Base-by-base conservation (phyloP, 2,888 invertebrate genomes). In the Melitaea athalia region DNA sequence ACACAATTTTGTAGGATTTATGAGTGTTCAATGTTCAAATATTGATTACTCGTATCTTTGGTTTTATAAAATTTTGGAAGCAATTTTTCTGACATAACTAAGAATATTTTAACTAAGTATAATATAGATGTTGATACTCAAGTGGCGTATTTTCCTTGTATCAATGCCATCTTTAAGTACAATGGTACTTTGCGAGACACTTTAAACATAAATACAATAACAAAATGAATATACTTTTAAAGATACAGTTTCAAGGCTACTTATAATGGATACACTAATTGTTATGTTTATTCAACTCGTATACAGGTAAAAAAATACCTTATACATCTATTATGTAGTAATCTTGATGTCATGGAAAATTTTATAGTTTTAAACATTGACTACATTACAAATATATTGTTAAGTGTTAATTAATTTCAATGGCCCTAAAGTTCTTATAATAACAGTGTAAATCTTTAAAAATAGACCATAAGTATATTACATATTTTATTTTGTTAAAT, bases 251-350 rank as follows among this genome's bases (percentile, higher is more conserved):
- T 68, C 63, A 70, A 70, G 70, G 70, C 47, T 64, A 62, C 68
- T 68, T 60, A 62, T 63, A 64, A 62, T 47, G 31, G 47, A 15
- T 68, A 53, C 47, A 59, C 64, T 65, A 70, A 70, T 65, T 63
- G 55, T 57, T 24, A 7, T 47, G 50, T 62, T 52, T 42, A 59
- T 43, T 15, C 45, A 55, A 15, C 17, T 31, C 43, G 15, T 55
- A 17, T n/a, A 31, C 50, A 61, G 31, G n/a, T 14, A 33, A 31
- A 14, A 17, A 62, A 33, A 11, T 63, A 66, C 63, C 67, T 67
- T 63, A 60, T 55, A 61, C 61, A 45, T 60, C 31, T 60, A 42
- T n/a, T 15, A n/a, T n/a, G n/a, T n/a, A 57, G 15, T 42, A 42
- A 42, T n/a, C n/a, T 52, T 57, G 15, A 42, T 10, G 10, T 57